Evolutionary conservation across 2,113 vertebrate genomes (phyloP).

Genomic region (Mustelus asterias): DNA sequence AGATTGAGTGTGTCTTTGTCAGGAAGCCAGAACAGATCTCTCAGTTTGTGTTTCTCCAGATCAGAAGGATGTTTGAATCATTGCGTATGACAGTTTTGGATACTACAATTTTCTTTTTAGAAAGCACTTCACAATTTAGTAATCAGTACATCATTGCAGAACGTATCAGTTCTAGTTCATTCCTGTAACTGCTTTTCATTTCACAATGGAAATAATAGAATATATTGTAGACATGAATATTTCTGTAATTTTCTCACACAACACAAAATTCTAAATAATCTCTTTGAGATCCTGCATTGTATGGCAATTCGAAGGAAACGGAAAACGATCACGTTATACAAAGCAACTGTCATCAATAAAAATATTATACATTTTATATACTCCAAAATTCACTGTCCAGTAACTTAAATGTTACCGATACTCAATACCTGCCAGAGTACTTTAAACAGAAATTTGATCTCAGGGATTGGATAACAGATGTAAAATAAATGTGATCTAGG

Average conservation of each 20-base stretch:
- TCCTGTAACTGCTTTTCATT: not conserved
- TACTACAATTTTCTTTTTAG: not conserved
- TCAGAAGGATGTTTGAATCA: not conserved
- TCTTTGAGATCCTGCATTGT: not conserved
- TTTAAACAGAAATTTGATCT: not conserved
- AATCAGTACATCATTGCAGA: not conserved
- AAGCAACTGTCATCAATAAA: not conserved
- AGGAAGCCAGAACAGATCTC: not conserved
- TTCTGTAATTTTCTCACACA: not conserved
- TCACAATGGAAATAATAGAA: not conserved
- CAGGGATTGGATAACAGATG: not conserved
- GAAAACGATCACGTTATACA: not conserved
- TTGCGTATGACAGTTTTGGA: not conserved
- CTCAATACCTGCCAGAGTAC: not conserved
- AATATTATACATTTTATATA: not conserved
- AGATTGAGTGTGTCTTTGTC: not conserved
- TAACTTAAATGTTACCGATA: not conserved
- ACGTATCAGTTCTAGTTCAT: not conserved
- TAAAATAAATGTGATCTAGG: not conserved
- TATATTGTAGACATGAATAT: not conserved
- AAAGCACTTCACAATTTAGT: not conserved
- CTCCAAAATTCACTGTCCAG: not conserved
- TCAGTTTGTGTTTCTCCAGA: not conserved
- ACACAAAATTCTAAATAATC: not conserved
- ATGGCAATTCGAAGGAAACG: not conserved